phyloP scores from a whole-genome alignment of 2,888 invertebrate genomes.

The Caenorhabditis wallacei region DNA sequence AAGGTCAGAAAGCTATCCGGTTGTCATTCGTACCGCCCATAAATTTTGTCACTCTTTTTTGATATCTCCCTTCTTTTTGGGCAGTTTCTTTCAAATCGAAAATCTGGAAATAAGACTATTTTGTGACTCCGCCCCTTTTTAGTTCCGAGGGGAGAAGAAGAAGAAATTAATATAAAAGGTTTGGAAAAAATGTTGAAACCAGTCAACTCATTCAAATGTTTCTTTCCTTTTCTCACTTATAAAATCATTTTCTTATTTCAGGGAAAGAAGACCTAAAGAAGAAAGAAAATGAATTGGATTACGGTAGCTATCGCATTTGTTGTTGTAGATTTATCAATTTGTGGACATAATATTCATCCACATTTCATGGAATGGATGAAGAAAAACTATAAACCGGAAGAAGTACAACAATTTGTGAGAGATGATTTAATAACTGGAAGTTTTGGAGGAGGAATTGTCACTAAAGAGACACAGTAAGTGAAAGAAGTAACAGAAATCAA shows the following conservation, averaged over 20 bases:
- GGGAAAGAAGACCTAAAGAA: conserved; percentile 8
- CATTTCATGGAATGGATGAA: conserved; percentile 59
- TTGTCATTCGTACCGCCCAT: conserved; percentile 43
- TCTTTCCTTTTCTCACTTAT: not conserved
- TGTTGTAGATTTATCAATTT: not conserved
- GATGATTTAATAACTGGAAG: conserved; percentile 53
- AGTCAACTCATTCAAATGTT: conserved; percentile 9
- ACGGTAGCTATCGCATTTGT: conserved; percentile 36
- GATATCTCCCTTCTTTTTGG: not conserved
- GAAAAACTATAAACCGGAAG: conserved; percentile 35
- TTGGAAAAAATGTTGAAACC: not conserved
- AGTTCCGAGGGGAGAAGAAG: conserved; percentile 1
- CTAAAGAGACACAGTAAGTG: conserved; percentile 22
- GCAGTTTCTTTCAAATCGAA: not conserved
- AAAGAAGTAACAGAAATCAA: not conserved
- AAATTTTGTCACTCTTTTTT: conserved; percentile 41
- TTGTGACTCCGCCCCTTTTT: conserved; percentile 37
- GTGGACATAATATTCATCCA: conserved; percentile 37
- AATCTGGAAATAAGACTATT: conserved; percentile 18
- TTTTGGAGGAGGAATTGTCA: conserved; percentile 55
- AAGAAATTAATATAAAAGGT: conserved; percentile 24
- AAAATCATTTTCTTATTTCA: conserved; percentile 19
- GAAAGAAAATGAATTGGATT: conserved; percentile 37
- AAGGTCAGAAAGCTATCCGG: conserved; percentile 44
- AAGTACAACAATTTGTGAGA: conserved; percentile 39